Percentiles rank a stretch among this genome's conserved stretches.
phyloP scores from a whole-genome alignment of 1,140 invertebrate species.

The Calliopsis andreniformis region DNA sequence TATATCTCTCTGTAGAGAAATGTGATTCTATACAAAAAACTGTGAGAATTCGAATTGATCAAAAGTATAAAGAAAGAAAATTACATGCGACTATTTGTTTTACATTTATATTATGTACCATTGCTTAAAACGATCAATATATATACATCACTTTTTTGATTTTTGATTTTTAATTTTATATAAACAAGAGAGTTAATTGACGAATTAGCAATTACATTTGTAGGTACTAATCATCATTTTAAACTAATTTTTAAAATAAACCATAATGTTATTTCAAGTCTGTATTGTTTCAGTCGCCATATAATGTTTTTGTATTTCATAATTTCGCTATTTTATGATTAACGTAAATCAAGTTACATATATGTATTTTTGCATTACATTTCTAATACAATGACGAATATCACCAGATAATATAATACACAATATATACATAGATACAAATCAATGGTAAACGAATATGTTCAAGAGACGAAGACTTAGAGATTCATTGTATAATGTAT shows the following conservation, averaged over 20 bases:
- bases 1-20: slow-evolving; percentile 43
- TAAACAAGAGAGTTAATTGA: neutral
- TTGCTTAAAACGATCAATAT: slow-evolving; percentile 41
- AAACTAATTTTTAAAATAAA: slow-evolving; percentile 19
- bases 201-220: slow-evolving; percentile 8
- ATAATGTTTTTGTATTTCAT: slow-evolving; percentile 27
- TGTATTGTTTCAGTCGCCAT: neutral
- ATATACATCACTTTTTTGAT: slow-evolving; percentile 43
- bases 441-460: slow-evolving; percentile 7
- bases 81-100: slow-evolving; percentile 41
- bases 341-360: slow-evolving; percentile 38
- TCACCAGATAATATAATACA: slow-evolving; percentile 35
- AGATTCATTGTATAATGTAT: slow-evolving; percentile 51
- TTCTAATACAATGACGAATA: slow-evolving; percentile 37
- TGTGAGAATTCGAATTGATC: slow-evolving; percentile 23
- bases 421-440: slow-evolving; percentile 25
- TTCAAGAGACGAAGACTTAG: slow-evolving; percentile 44
- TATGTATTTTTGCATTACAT: slow-evolving; percentile 51
- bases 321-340: slow-evolving; percentile 21
- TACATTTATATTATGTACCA: slow-evolving; percentile 51
- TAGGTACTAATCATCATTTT: neutral
- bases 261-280: neutral
- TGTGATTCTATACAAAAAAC: slow-evolving; percentile 35
- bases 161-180: slow-evolving; percentile 45
- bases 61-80: slow-evolving; percentile 12